Evolutionary conservation across 2,888 invertebrate species (phyloP).

Genomic region (Arge pagana): DNA sequence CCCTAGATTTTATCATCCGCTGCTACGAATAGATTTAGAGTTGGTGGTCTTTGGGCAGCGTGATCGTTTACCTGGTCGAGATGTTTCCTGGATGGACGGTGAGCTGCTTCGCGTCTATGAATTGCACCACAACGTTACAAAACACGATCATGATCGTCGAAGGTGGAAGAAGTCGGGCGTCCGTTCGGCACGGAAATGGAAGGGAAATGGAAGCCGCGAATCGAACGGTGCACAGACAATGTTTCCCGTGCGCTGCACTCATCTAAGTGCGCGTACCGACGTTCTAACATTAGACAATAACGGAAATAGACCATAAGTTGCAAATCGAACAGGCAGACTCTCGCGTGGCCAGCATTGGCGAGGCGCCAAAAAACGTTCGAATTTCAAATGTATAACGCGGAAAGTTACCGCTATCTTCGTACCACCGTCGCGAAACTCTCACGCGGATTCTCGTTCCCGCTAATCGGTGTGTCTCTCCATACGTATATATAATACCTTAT

Average conservation of each 20-base stretch:
- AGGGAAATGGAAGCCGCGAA: neutral
- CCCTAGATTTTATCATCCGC: no score
- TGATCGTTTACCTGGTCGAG: constrained; percentile 33
- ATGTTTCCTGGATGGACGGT: neutral
- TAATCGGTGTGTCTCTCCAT: no score
- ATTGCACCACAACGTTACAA: constrained; percentile 38
- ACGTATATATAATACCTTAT: no score
- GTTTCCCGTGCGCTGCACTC: constrained; percentile 15
- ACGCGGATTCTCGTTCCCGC: no score
- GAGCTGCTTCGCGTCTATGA: constrained; percentile 32
- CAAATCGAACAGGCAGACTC: constrained; percentile 36
- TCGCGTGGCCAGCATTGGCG: constrained; percentile 11
- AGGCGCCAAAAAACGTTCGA: constrained; percentile 6
- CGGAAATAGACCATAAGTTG: constrained; percentile 52
- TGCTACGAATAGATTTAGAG: no score
- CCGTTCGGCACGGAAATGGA: neutral
- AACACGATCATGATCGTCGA: constrained; percentile 32
- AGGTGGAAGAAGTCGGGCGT: neutral
- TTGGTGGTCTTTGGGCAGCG: no score
- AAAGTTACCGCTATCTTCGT: no score
- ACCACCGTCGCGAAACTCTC: no score
- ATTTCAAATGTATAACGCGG: no score
- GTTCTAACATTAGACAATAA: constrained; percentile 51
- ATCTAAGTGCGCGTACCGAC: constrained; percentile 20
- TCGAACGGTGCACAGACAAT: constrained; percentile 8